phyloP scores from a whole-genome alignment of 2,113 vertebrate species.

The Asarcornis scutulata region DNA sequence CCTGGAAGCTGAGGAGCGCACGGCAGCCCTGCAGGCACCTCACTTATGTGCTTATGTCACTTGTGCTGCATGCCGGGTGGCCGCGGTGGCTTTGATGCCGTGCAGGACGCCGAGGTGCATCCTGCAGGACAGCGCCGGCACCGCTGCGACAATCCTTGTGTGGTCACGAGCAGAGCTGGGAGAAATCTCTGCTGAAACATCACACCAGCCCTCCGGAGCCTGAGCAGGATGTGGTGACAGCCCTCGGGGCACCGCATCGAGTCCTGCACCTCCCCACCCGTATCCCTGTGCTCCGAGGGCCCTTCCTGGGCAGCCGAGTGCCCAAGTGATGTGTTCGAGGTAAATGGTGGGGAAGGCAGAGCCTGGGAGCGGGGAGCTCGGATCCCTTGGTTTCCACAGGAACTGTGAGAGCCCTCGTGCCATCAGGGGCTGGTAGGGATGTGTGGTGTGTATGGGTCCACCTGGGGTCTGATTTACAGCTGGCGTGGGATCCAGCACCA shows the following conservation, averaged over 20 bases:
- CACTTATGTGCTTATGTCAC: not conserved
- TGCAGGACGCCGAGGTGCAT: not conserved
- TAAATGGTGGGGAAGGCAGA: conserved; percentile 42
- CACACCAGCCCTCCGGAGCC: not conserved
- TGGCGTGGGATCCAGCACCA: conserved; percentile 19
- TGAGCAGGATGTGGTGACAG: not conserved
- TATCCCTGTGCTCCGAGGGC: fast-evolving
- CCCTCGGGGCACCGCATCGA: not conserved
- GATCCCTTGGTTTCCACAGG: conserved; percentile 64
- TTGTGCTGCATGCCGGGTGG: fast-evolving
- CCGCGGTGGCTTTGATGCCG: not conserved
- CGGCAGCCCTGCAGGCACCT: not conserved
- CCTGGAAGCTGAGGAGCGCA: not conserved
- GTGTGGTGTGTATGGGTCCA: conserved; percentile 12
- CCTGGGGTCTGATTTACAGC: conserved; percentile 43
- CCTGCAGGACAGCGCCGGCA: not conserved
- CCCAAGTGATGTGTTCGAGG: conserved; percentile 36
- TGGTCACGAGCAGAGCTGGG: not conserved
- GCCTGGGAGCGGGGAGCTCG: conserved; percentile 20
- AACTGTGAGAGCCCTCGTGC: conserved; percentile 42
- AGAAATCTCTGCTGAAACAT: conserved; percentile 1
- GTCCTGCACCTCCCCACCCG: not conserved
- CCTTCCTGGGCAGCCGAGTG: not conserved
- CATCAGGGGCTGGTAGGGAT: conserved; percentile 40
- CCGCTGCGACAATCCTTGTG: not conserved